Conservation (phyloP, 2,888 invertebrate species). For the Arctia plantaginis region DNA sequence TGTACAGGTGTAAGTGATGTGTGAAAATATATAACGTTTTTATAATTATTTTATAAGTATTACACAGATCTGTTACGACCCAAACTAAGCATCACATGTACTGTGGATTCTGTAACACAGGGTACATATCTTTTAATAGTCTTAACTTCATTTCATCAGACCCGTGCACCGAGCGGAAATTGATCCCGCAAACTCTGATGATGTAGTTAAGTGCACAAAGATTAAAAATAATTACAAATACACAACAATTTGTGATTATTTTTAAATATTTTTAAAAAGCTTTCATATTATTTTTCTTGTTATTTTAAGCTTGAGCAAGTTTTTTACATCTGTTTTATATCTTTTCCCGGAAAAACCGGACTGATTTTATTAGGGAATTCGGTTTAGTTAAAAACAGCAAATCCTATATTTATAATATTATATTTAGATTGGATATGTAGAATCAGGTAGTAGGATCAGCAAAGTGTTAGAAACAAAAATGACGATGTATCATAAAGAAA, state of each 20-base stretch:
- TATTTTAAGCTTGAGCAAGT: too few species aligned
- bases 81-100: not conserved
- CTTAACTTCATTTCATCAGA: not conserved
- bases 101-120: not conserved
- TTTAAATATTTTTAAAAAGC: too few species aligned
- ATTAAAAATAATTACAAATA: too few species aligned
- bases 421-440: too few species aligned
- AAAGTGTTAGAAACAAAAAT: too few species aligned
- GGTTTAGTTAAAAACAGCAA: not conserved
- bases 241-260: too few species aligned
- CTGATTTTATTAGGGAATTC: too few species aligned
- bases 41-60: not conserved
- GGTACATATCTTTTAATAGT: not conserved
- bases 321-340: too few species aligned
- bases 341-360: too few species aligned
- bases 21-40: too few species aligned
- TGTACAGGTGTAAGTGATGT: not conserved
- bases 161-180: not conserved
- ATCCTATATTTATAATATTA: not conserved
- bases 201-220: not conserved
- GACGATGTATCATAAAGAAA: not conserved
- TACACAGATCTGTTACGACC: not conserved
- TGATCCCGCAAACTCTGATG: not conserved
- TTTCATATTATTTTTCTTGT: too few species aligned
- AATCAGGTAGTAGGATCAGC: too few species aligned